phyloP scores from a whole-genome alignment of 2,797 vertebrate genomes.

The Alcedo quadribrachys region DNA sequence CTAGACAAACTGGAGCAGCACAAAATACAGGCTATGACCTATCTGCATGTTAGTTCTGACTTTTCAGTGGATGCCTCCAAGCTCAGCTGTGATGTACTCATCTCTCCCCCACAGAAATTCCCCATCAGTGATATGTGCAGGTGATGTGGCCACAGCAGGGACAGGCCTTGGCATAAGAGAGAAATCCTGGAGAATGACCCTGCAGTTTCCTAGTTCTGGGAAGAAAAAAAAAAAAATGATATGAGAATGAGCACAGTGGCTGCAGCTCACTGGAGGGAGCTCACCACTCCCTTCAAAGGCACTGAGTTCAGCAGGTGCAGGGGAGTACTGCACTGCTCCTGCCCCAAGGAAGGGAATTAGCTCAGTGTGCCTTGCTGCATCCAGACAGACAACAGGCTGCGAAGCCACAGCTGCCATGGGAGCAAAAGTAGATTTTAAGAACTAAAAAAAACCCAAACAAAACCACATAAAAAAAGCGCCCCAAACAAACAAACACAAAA shows the following conservation, averaged over 20 bases:
- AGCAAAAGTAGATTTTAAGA: background rate
- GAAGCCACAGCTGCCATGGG: background rate
- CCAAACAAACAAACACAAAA: background rate
- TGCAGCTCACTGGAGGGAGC: background rate
- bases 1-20: background rate
- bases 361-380: background rate
- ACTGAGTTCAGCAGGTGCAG: background rate
- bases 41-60: background rate
- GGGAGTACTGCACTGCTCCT: background rate
- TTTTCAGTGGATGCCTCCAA: background rate
- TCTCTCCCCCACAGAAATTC: background rate
- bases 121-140: background rate
- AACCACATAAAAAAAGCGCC: background rate
- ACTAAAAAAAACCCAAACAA: background rate
- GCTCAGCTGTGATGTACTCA: background rate
- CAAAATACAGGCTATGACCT: background rate
- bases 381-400: background rate
- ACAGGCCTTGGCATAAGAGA: background rate
- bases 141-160: background rate
- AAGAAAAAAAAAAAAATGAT: background rate
- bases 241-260: background rate
- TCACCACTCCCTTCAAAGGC: background rate
- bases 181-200: background rate
- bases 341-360: background rate
- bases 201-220: background rate